Base-by-base conservation (phyloP, 2,113 vertebrate species). In the Fregetta grallaria region DNA sequence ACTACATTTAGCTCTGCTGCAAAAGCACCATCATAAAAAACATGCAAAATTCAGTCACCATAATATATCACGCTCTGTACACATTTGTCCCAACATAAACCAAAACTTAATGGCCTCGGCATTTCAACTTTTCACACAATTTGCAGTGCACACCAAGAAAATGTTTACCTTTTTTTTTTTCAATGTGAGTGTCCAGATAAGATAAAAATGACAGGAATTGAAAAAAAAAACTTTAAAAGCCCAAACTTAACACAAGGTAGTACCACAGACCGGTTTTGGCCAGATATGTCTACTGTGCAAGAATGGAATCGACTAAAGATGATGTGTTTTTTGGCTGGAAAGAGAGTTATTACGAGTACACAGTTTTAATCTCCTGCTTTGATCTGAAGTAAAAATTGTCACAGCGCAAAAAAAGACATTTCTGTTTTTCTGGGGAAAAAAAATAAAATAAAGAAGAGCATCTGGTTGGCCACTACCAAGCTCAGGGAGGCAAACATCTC, bases 1-100 rank as follows among this genome's bases (percentile, higher is more conserved):
- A 92, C 61, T 95, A 86, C 76, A 92, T 89, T 96, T 89, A 91
- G 74, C 30, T 95, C 59, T 86, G 40, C 63, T 74, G 42, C 50
- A 82, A 89, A 9, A 94, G 45, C 50, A 94, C 34, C 13, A 62
- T 63, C 63, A 40, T 47, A 67, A 36, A 92, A 92, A 38, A 10
- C 40, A 76, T 19, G 42, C 25, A 53, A 68, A 82, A 82, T 86
- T 82, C 58, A 81, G 27, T 38, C 49, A 73, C 32, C 23, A 26
- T 30, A 91, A 75, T 45, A 42, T 32, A 75, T 67, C 47, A 78
- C n/a, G 26, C 27, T 89, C 65, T 47, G 25, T 15, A 71, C 52
- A 40, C 27, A 29, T 81, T 52, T 84, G 83, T 78, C 44, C 44
- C 47, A 89, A 61, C 52, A 86, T 62, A 76, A 90, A 72, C 6